phyloP scores from a whole-genome alignment of 1,140 invertebrate genomes.

The Anagrus nilaparvatae region DNA sequence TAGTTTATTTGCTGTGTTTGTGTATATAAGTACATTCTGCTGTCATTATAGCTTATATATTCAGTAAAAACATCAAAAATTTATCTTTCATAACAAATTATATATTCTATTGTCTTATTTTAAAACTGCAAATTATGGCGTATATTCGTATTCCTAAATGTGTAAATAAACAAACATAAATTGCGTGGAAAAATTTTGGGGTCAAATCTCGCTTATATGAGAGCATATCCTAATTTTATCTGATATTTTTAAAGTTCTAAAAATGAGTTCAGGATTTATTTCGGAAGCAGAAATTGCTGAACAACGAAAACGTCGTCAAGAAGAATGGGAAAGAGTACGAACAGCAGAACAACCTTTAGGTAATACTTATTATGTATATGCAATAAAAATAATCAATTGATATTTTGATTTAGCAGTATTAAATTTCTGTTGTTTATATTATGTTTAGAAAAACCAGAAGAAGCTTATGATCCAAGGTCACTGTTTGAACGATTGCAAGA shows the following conservation, averaged over 20 bases:
- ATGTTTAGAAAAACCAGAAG: conserved; percentile 71
- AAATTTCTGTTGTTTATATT: conserved; percentile 2
- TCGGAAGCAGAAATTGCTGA: conserved; percentile 77
- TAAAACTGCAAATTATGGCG: no score
- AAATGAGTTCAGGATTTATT: conserved; percentile 83
- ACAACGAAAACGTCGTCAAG: conserved; percentile 64
- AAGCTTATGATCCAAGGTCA: conserved; percentile 68
- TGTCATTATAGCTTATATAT: no score
- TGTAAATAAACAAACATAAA: no score
- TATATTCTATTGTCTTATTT: no score
- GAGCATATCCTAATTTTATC: no score
- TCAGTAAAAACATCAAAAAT: no score
- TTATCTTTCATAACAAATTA: no score
- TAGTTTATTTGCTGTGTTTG: no score
- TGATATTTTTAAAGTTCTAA: conserved; percentile 17
- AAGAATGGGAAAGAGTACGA: conserved; percentile 91
- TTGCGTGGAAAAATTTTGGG: no score
- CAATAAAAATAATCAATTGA: background rate
- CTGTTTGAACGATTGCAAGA: conserved; percentile 84
- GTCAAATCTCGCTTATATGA: no score
- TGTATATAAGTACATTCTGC: no score
- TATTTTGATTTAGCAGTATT: background rate
- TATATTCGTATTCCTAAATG: no score
- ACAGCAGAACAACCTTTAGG: conserved; percentile 79
- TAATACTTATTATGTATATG: conserved; percentile 29